Evolutionary conservation across 2,113 vertebrate species (phyloP).

Genomic region (Dolichotis patagonum): DNA sequence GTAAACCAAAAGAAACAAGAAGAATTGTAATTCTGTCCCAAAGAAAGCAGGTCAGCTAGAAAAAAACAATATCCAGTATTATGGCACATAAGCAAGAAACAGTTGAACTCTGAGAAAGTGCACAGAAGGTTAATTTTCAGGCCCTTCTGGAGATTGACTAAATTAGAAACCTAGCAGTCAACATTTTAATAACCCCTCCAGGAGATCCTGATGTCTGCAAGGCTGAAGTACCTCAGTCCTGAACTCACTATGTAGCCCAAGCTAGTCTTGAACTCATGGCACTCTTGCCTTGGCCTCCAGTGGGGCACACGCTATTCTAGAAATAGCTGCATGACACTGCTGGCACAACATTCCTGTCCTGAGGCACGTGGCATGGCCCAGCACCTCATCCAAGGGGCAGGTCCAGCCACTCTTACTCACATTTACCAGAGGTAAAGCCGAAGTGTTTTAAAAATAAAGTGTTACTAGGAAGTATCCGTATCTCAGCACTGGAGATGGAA

Average conservation of each 20-base stretch:
- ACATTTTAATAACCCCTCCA: neutral
- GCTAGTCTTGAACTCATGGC: no score
- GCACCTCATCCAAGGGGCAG: neutral
- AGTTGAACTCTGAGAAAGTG: neutral
- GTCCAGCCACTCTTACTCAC: neutral
- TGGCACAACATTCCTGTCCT: neutral
- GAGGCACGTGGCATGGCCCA: neutral
- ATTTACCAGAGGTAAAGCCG: neutral
- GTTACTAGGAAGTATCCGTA: neutral
- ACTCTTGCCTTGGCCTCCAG: neutral
- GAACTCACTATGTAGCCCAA: no score
- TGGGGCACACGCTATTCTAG: neutral
- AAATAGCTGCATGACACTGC: neutral
- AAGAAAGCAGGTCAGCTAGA: slow-evolving; percentile 28
- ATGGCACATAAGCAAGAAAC: neutral
- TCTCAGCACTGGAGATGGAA: slow-evolving; percentile 17
- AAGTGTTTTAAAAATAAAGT: neutral
- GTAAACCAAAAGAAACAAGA: neutral
- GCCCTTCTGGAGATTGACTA: neutral
- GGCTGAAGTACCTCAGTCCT: neutral
- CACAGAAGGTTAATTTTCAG: neutral
- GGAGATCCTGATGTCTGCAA: neutral
- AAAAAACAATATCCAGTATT: slow-evolving; percentile 26
- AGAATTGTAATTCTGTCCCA: neutral
- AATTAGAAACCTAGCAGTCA: neutral